Conservation (phyloP, 2,113 vertebrate genomes). For the Stegastes partitus region DNA sequence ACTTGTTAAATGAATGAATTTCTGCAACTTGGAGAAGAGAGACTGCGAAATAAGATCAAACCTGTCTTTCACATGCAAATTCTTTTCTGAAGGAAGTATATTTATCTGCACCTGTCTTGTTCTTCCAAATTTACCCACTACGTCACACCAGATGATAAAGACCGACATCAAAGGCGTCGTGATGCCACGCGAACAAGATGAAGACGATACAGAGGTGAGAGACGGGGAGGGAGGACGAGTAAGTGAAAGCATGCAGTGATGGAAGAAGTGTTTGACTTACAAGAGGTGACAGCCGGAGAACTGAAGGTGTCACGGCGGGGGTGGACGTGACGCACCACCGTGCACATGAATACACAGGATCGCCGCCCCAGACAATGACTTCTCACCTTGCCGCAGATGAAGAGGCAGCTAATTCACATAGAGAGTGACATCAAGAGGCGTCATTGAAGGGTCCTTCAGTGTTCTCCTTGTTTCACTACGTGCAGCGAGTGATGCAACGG, state of each 20-base stretch:
- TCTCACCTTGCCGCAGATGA: conserved; percentile 4
- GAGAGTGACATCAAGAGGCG: conserved; percentile 1
- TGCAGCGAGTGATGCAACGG: neutral
- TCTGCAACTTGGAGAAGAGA: neutral
- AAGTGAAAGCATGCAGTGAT: neutral
- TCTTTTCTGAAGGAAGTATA: neutral
- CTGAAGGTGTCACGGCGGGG: conserved; percentile 23
- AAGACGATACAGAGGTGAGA: neutral
- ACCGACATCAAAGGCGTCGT: neutral
- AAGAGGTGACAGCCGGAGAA: conserved; percentile 19
- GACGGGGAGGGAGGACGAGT: neutral
- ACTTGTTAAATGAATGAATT: neutral
- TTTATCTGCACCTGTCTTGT: neutral
- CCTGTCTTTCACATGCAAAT: neutral
- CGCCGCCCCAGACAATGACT: conserved; percentile 9
- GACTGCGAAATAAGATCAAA: neutral
- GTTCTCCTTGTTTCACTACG: neutral
- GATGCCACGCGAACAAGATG: neutral
- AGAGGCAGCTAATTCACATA: neutral
- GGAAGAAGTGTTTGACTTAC: conserved; percentile 24
- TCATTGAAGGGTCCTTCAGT: neutral
- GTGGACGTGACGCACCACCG: conserved; percentile 18
- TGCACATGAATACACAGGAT: neutral
- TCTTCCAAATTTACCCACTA: neutral
- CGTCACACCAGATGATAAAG: neutral